Percentiles rank a stretch among this genome's conserved stretches.
Conservation (phyloP, 2,113 vertebrate genomes). For the Dipodomys spectabilis region DNA sequence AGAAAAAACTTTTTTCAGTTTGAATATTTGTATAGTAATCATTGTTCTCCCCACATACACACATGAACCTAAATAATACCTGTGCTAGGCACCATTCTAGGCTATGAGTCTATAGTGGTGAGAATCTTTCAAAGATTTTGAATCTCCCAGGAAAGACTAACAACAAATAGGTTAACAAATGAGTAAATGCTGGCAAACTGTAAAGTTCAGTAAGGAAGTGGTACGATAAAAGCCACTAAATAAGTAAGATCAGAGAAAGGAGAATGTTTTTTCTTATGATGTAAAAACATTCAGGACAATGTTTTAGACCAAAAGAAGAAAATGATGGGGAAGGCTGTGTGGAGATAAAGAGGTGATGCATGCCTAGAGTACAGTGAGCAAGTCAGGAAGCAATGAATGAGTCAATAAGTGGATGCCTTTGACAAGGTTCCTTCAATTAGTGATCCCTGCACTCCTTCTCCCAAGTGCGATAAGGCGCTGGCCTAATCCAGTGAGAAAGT, state of each 20-base stretch:
- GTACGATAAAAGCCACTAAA: not conserved
- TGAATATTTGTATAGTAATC: not conserved
- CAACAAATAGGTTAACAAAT: not conserved
- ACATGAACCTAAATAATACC: not conserved
- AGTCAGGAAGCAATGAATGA: not conserved
- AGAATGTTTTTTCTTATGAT: not conserved
- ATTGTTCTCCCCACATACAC: not conserved
- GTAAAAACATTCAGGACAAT: not conserved
- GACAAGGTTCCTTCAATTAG: not conserved
- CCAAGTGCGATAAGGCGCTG: too few relatives aligned
- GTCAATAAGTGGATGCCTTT: too few relatives aligned
- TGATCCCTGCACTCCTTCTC: not conserved
- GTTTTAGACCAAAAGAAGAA: not conserved
- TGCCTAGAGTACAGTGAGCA: not conserved
- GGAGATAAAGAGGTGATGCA: not conserved
- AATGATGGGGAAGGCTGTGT: not conserved
- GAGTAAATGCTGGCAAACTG: not conserved
- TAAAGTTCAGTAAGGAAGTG: not conserved
- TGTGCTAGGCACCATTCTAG: not conserved
- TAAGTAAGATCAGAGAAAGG: not conserved
- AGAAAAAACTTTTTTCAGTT: not conserved
- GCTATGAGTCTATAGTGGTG: not conserved
- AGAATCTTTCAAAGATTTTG: not conserved
- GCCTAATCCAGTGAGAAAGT: not conserved
- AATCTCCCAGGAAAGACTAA: not conserved